These are phyloP conservation scores for Pristis pectinata DNA, from an alignment of 2,797 vertebrate species.

Conservation along the genomic window DNA sequence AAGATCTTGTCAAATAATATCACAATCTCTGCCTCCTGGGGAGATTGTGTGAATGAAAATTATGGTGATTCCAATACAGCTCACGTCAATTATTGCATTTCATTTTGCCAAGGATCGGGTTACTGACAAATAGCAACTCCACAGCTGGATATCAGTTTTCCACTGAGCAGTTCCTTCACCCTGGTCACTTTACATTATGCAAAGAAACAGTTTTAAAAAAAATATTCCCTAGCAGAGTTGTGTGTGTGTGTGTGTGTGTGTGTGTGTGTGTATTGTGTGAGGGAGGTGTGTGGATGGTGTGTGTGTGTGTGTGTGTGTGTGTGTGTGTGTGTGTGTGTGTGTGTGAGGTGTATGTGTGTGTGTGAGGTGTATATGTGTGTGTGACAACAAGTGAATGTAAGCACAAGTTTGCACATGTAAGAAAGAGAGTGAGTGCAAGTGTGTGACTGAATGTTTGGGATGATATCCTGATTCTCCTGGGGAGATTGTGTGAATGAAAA, in stretches of 20 bases:
- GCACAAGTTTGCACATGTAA: no score
- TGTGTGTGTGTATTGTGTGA: no score
- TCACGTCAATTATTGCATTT: no score
- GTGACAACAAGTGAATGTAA: no score
- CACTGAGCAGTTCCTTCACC: neutral
- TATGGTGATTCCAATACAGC: no score
- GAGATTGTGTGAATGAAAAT: no score
- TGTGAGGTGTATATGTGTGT: no score
- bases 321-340: neutral
- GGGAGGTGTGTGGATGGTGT: no score
- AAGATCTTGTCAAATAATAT: neutral
- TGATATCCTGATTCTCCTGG: neutral
- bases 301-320: neutral
- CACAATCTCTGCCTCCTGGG: neutral
- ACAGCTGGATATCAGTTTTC: neutral
- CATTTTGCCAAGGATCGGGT: no score
- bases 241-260: neutral
- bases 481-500: neutral
- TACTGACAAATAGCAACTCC: neutral
- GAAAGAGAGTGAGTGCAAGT: no score
- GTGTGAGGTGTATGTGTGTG: no score
- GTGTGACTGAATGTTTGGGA: neutral
- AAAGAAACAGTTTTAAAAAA: neutral
- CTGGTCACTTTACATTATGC: neutral
- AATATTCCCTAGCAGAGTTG: neutral